Evolutionary conservation across 2,113 vertebrate species (phyloP).

Genomic region (Athene noctua): DNA sequence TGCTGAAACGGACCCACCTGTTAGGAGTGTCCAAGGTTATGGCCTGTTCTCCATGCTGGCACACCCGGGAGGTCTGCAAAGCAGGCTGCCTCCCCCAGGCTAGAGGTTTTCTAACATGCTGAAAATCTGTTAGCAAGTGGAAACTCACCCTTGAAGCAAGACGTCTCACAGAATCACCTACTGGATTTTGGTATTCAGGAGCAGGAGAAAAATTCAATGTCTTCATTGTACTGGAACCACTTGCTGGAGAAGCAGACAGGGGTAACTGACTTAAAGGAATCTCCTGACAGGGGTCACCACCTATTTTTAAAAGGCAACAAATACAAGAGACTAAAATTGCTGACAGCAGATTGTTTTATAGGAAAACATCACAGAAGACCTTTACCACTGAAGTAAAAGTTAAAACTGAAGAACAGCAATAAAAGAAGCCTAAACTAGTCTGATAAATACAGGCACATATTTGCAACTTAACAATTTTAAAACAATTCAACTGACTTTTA

Average conservation of each 20-base stretch:
- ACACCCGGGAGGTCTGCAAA: neutral
- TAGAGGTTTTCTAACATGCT: neutral
- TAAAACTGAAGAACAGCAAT: neutral
- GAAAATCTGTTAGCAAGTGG: neutral
- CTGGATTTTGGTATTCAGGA: slow-evolving; percentile 76
- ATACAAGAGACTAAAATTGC: neutral
- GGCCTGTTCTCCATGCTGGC: neutral
- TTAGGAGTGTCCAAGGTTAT: neutral
- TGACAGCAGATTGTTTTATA: neutral
- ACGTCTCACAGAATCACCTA: slow-evolving; percentile 83
- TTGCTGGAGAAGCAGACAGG: slow-evolving; percentile 70
- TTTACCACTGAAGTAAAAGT: neutral
- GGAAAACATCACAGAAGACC: neutral
- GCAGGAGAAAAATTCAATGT: slow-evolving; percentile 64
- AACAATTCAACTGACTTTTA: neutral
- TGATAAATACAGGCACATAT: neutral
- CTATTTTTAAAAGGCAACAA: slow-evolving; percentile 59
- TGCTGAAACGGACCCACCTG: fast-evolving
- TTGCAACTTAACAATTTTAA: neutral
- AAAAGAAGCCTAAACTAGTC: neutral
- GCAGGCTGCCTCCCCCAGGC: neutral
- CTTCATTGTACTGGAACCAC: slow-evolving; percentile 67
- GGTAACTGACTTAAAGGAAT: slow-evolving; percentile 85
- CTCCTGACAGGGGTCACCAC: slow-evolving; percentile 77
- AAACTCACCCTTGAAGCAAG: slow-evolving; percentile 88